phyloP scores from a whole-genome alignment of 2,797 vertebrate genomes.

The Diglossa cyanea region DNA sequence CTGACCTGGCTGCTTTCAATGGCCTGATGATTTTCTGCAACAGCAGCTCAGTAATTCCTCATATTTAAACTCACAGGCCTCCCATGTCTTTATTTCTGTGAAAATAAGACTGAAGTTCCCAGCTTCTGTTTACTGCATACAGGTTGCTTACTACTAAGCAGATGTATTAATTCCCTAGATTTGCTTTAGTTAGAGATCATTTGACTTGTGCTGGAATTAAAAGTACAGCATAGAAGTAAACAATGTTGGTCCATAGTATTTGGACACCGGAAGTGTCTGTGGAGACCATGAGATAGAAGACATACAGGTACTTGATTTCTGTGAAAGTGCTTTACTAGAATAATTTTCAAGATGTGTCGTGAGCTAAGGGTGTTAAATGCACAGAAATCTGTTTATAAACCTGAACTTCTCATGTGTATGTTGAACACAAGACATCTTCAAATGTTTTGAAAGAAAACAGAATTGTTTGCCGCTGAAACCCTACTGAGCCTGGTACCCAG shows the following conservation, averaged over 20 bases:
- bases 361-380: background rate
- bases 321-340: background rate
- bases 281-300: background rate
- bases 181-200: background rate
- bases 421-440: background rate
- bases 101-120: background rate
- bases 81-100: background rate
- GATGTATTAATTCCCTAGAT: background rate
- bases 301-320: background rate
- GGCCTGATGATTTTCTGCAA: background rate
- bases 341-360: background rate
- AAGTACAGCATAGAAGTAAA: background rate
- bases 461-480: background rate
- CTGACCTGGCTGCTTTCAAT: background rate
- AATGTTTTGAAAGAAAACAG: background rate
- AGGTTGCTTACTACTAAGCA: background rate
- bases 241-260: fast-evolving
- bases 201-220: background rate
- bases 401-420: background rate
- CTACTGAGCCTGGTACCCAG: background rate
- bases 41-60: background rate
- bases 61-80: background rate
- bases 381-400: background rate
- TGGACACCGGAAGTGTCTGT: background rate
- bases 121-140: background rate